Base-by-base conservation (phyloP, 2,113 vertebrate genomes). In the Elephas maximus region DNA sequence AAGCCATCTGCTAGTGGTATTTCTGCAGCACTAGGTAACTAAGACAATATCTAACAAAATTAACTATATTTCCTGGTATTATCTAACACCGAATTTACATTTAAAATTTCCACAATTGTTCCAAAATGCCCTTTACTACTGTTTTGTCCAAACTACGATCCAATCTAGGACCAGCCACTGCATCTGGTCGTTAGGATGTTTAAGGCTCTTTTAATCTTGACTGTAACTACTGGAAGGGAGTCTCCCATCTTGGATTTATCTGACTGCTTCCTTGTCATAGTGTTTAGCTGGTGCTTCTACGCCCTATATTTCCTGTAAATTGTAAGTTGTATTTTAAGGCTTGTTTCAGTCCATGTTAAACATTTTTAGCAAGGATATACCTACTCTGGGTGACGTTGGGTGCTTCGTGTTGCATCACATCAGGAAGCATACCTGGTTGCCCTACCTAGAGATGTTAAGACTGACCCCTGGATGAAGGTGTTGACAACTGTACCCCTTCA, bases 291-390 rank as follows among this genome's bases (percentile, higher is more conserved):
- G 33, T 30, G 94, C 37, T 77, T 63, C 62, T 57, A 48, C 41
- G 44, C 15, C n/a, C 67, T 93, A 57, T 44, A 65, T 88, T 88
- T 91, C 63, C 88, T 84, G 17, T 30, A 91, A 78, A 63, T 73
- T 17, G 28, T 37, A 48, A 63, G 18, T 63, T 77, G 17, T 62
- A 81, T 88, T 65, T 95, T 78, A 83, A 69, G 53, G 21, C 78
- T 88, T 71, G 67, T 69, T 69, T 96, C 21, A 30, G 83, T 79
- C 88, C 63, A 60, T 87, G 60, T 48, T 48, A 48, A 48, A 48
- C 48, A 48, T 48, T 48, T 48, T 48, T 48, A 48, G 48, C 4
- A 48, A 93, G 51, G 12, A 69, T 87, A 63, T 30, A 45, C 44
- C 60, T 48, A 5, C 4, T 7, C 76, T 71, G 9, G 2, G 33